Evolutionary conservation across 2,797 vertebrate genomes (phyloP), one percentile per base, ranked within the genome.

Genomic region (Ctenopoma kingsleyae): DNA sequence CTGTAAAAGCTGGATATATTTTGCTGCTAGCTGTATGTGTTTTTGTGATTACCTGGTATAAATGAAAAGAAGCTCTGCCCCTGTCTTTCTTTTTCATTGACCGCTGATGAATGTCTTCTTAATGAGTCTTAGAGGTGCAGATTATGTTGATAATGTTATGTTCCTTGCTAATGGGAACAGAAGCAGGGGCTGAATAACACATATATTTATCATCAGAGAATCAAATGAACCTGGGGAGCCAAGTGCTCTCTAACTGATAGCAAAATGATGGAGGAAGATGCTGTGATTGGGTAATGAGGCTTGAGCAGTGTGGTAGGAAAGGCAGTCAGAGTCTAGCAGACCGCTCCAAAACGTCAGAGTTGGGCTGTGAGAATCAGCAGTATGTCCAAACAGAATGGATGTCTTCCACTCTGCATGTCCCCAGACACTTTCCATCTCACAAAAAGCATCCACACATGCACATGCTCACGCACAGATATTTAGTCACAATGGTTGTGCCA

Each of bases 321-420:
- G 46, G 48, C 65, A 76, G 75, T 69, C 35, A 19, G 59, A 73
- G 52, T 71, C 59, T 77, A 65, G 44, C 76, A 86, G 78, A 74
- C 74, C 49, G 10, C 71, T 85, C 74, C 63, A 75, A 80, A 67
- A 84, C 72, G 60, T 83, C 83, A 83, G 77, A 76, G 83, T 65
- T 72, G 75, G 71, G 80, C 81, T 86, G 79, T 61, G 87, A 85
- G 87, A 90, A 85, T 85, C 78, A 73, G 86, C 91, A 93, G 90
- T 91, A 91, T 93, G 92, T 87, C 89, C 88, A 88, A 91, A 88
- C 92, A 94, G 93, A 91, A 93, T 89, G 92, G 66, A 91, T 57
- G 91, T 94, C 92, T 94, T 91, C 89, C 93, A 92, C 92, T 92
- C 87, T 77, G 76, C 78, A 35, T 69, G 81, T 92, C 90, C 90